These are phyloP conservation scores for Agrilus biguttatus DNA, from an alignment of 2,888 invertebrate genomes.

Conservation along the genomic window DNA sequence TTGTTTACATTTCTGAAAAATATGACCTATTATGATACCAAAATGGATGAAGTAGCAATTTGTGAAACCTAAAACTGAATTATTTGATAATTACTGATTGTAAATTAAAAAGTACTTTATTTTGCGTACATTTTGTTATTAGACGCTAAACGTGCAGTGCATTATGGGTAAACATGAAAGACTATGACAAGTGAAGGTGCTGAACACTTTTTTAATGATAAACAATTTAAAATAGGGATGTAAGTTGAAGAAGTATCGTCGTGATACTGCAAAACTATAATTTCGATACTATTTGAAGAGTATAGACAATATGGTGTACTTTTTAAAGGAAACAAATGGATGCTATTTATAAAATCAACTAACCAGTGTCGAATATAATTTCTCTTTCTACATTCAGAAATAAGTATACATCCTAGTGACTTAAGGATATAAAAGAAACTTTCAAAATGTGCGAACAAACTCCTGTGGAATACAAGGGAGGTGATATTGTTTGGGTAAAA, in stretches of 20 bases:
- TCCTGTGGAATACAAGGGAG: slow-evolving; percentile 50
- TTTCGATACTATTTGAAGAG: neutral
- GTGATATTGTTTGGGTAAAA: slow-evolving; percentile 78
- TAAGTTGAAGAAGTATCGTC: slow-evolving; percentile 1
- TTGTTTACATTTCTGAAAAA: no score
- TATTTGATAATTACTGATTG: no score
- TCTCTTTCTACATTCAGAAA: no score
- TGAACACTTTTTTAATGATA: slow-evolving; percentile 21
- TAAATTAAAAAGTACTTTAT: no score
- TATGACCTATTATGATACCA: no score
- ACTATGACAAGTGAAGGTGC: slow-evolving; percentile 29
- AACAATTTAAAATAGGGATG: slow-evolving; percentile 14
- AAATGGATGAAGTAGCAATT: no score
- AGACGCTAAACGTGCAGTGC: slow-evolving; percentile 28
- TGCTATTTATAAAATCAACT: slow-evolving; percentile 12
- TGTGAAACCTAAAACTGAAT: no score
- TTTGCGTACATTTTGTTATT: no score
- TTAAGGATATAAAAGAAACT: slow-evolving; percentile 4
- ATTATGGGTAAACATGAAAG: slow-evolving; percentile 31
- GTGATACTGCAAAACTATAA: neutral
- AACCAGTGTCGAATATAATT: no score
- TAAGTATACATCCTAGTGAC: no score
- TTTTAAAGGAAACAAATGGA: no score
- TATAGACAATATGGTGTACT: slow-evolving; percentile 6
- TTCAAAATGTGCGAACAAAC: slow-evolving; percentile 54